Percentiles rank a stretch among this genome's conserved stretches.
Conservation (phyloP, 53 echinoderm and acorn worm species). For the Antedon mediterranea region DNA sequence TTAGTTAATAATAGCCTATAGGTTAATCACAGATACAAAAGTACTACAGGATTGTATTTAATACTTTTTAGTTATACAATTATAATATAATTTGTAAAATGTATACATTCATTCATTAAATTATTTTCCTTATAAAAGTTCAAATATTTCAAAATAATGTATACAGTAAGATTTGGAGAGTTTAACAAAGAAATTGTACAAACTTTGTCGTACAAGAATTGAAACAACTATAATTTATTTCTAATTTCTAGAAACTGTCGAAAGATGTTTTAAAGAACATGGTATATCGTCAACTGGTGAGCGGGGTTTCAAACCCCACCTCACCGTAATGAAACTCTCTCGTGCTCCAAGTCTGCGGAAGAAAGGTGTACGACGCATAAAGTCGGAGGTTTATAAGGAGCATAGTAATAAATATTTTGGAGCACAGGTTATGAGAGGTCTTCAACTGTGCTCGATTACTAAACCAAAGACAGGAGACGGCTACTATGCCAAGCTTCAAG, state of each 20-base stretch:
- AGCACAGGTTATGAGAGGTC: conserved; percentile 45
- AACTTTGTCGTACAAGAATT: not conserved
- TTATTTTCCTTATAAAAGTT: no score
- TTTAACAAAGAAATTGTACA: not conserved
- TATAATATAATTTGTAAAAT: no score
- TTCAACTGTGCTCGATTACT: conserved; percentile 89
- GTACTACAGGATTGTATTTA: no score
- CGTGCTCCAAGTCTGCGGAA: conserved; percentile 92
- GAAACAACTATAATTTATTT: no score
- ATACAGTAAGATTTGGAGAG: not conserved
- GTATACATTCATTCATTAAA: no score
- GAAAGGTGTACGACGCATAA: conserved; percentile 93
- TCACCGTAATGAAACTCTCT: conserved; percentile 96
- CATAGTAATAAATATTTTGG: conserved; percentile 66
- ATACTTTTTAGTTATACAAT: no score
- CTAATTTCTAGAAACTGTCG: conserved; percentile 52
- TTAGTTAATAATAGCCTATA: not conserved
- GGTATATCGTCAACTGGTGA: conserved; percentile 81
- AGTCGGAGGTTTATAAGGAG: conserved; percentile 76
- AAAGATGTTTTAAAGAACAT: conserved; percentile 62
- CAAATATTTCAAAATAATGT: no score
- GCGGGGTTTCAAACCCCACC: conserved; percentile 94
- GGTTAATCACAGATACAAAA: no score
- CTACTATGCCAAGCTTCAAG: conserved; percentile 72
- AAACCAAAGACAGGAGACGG: conserved; percentile 87